Conservation (phyloP, 2,113 vertebrate genomes). For the Mobula birostris region DNA sequence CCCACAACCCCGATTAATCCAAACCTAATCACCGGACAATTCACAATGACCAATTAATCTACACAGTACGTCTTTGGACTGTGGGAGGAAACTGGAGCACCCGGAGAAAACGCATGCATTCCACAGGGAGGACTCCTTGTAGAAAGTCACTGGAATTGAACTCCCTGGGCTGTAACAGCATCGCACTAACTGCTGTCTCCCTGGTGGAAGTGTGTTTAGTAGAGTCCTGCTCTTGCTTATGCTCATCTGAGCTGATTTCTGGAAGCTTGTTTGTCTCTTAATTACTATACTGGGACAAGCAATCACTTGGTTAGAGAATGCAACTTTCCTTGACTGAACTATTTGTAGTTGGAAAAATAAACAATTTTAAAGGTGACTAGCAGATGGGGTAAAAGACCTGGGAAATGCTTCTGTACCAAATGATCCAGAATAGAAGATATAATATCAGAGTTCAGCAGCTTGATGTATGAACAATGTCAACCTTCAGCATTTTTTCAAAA, state of each 20-base stretch:
- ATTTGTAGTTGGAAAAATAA: neutral
- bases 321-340: neutral
- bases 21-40: too few species aligned
- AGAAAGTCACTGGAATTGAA: too few species aligned
- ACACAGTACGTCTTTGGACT: too few species aligned
- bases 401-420: neutral
- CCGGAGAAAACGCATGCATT: too few species aligned
- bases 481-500: neutral
- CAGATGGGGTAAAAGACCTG: neutral
- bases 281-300: neutral
- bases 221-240: neutral
- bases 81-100: too few species aligned
- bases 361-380: neutral
- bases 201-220: neutral
- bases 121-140: too few species aligned
- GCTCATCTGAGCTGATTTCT: neutral
- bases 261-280: neutral
- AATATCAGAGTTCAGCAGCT: neutral
- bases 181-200: neutral
- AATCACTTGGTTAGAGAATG: neutral
- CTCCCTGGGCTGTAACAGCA: too few species aligned
- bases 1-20: too few species aligned
- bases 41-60: too few species aligned
- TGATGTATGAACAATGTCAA: neutral
- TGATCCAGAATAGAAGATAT: neutral